A percentile compares a stretch with the other conserved stretches of the same genome.
phyloP scores from a whole-genome alignment of 2,113 vertebrate species.

The Prinia subflava region DNA sequence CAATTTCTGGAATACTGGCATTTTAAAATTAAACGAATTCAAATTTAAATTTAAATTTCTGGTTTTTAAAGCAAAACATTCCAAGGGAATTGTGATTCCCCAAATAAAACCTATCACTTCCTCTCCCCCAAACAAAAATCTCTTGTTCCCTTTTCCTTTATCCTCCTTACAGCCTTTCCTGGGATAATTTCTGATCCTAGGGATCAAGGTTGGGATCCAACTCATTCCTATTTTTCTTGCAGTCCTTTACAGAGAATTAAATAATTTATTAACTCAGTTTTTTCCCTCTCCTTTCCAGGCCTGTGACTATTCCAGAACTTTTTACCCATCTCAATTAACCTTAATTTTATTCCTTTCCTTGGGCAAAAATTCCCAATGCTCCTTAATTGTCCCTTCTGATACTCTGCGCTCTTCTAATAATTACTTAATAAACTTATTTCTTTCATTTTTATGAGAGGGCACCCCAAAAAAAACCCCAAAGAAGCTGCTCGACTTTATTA shows the following conservation, averaged over 20 bases:
- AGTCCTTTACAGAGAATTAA: neutral
- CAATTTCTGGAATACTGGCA: neutral
- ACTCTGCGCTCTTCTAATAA: conserved; percentile 1
- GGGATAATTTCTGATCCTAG: neutral
- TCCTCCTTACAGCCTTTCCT: neutral
- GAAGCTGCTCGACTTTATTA: neutral
- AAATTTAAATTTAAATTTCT: neutral
- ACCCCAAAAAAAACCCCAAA: neutral
- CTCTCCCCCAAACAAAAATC: too few species aligned
- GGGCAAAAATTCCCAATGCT: neutral
- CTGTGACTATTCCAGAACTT: neutral
- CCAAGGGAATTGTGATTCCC: neutral
- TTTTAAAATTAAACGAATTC: too few species aligned
- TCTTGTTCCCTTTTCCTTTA: neutral
- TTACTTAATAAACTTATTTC: neutral
- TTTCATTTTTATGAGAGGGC: neutral
- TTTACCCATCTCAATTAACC: conserved; percentile 41
- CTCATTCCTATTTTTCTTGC: neutral
- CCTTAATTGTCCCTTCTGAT: neutral
- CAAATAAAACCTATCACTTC: accelerated
- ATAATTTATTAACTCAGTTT: neutral
- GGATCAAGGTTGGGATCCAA: neutral
- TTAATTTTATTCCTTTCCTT: conserved; percentile 12
- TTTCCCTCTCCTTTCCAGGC: neutral
- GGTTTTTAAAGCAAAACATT: neutral